Evolutionary conservation across 2,113 vertebrate genomes (phyloP).

Genomic region (Hippocampus comes): DNA sequence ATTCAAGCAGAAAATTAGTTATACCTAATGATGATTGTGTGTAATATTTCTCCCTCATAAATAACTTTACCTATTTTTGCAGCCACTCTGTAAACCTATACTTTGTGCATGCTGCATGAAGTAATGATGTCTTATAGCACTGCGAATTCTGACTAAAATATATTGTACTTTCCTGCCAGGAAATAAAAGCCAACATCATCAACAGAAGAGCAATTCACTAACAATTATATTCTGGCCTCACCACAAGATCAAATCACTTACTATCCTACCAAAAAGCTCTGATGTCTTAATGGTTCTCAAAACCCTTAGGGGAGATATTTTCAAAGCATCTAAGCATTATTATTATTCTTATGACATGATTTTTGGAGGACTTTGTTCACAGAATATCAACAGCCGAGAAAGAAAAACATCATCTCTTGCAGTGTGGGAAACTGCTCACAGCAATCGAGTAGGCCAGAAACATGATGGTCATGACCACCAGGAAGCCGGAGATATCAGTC

Average conservation of each 20-base stretch:
- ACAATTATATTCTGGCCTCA: background rate
- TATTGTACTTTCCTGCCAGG: background rate
- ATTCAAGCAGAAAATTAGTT: too few relatives aligned
- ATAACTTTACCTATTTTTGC: too few relatives aligned
- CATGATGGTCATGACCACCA: conserved; percentile 84
- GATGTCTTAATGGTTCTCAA: background rate
- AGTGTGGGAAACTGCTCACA: conserved; percentile 74
- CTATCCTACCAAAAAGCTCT: background rate
- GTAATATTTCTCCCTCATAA: too few relatives aligned
- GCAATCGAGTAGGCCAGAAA: conserved; percentile 88
- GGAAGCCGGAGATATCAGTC: conserved; percentile 92
- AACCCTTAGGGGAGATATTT: background rate
- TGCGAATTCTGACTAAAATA: background rate
- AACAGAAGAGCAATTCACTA: background rate
- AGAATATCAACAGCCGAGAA: background rate
- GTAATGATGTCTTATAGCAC: too few relatives aligned
- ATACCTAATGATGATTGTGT: too few relatives aligned
- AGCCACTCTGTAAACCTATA: too few relatives aligned
- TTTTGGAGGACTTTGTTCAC: conserved; percentile 1
- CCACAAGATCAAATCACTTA: background rate
- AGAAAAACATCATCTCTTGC: conserved; percentile 14
- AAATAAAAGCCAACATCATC: background rate
- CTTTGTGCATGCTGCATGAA: too few relatives aligned
- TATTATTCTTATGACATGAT: background rate
- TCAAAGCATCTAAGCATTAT: background rate